Evolutionary conservation across 64 coral and sea anemone genomes (phyloP), one percentile per base, ranked within the genome.

Genomic region (Astreopora myriophthalma): DNA sequence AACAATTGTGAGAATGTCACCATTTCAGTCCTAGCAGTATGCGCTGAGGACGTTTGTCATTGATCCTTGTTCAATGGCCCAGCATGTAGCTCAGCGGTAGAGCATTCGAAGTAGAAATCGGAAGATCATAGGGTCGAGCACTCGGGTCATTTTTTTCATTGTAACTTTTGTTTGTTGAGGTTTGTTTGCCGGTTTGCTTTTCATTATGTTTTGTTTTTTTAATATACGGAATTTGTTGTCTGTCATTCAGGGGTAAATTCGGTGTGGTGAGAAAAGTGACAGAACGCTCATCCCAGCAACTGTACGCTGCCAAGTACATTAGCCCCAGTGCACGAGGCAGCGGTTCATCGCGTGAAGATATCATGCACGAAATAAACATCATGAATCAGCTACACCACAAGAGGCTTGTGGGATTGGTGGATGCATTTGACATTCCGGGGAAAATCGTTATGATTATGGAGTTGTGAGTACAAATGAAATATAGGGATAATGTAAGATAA

Each of bases 401-500:
- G 80, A 92, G 94, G 57, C 94, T 99, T 81, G 97, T 99, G 48
- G 94, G 90, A 40, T 88, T 99, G 22, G 32, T 95, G 0, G 97
- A 96, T 25, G 97, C 94, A 9, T 99, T 94, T 40, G 87, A 99
- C 16, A 46, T 60, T 71, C 28, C 87, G 0, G 89, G 67, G 38
- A 93, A 64, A 12, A 95, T 99, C 33, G 80, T 99, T 17, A 95
- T 99, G 89, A 91, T 99, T 16, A 90, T 99, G 75, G 97, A 99
- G 40, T 99, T 93, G 97, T 99, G 84, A 91, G 97, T 90, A 61
- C 13, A 76, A 57, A 84, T 73, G 30, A 12, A 6, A 46, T 46
- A 46, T 11, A 46, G 5, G 11, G 42, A 11, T 6, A 46, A 46
- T 11, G 42, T n/a, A n/a, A n/a, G n/a, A n/a, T n/a, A n/a, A n/a